phyloP scores from a whole-genome alignment of 1,140 invertebrate genomes.

The Diorhabda sublineata region DNA sequence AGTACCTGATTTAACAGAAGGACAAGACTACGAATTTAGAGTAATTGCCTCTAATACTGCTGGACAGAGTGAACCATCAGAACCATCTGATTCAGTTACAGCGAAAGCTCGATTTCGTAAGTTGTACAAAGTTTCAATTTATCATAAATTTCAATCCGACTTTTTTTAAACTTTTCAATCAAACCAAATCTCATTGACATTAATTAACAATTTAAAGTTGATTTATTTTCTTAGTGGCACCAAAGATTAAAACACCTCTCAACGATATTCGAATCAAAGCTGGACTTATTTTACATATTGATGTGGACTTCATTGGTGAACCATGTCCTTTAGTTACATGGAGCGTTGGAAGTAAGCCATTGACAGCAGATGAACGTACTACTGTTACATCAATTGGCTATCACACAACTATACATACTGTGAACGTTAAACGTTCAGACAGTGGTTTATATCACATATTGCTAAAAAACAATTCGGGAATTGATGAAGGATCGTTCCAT shows the following conservation, averaged over 20 bases:
- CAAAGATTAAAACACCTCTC: conserved; percentile 87
- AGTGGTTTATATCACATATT: conserved; percentile 79
- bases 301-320: conserved; percentile 90
- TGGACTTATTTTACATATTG: conserved; percentile 87
- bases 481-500: conserved; percentile 85
- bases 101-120: conserved; percentile 79
- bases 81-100: conserved; percentile 83
- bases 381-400: conserved; percentile 86
- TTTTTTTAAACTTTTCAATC: too few species aligned
- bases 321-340: conserved; percentile 82
- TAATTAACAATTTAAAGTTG: neutral
- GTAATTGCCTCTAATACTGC: conserved; percentile 93
- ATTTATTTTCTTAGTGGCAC: conserved; percentile 62
- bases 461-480: conserved; percentile 82
- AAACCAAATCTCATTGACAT: too few species aligned
- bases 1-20: conserved; percentile 85
- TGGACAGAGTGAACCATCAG: conserved; percentile 91
- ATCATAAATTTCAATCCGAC: too few species aligned
- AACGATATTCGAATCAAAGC: conserved; percentile 85
- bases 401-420: conserved; percentile 86
- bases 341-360: conserved; percentile 70
- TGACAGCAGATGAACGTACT: conserved; percentile 72
- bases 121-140: conserved; percentile 26
- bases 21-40: conserved; percentile 95
- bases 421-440: conserved; percentile 80